Conservation (phyloP, 1,140 invertebrate genomes). For the Drosophila kepulauana region DNA sequence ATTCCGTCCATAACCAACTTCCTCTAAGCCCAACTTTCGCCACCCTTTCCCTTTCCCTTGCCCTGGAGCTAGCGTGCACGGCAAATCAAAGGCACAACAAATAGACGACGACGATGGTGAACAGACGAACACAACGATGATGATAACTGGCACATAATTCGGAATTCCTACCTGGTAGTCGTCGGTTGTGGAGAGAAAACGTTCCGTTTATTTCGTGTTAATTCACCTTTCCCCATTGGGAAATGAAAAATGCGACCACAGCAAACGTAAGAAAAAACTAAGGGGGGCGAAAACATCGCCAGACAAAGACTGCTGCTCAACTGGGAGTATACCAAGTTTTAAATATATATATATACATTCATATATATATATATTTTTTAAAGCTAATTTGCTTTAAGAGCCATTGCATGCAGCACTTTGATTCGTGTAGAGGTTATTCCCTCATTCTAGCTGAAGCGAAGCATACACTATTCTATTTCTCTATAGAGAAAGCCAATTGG, state of each 20-base stretch:
- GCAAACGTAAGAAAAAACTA: neutral
- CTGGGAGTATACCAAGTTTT: neutral
- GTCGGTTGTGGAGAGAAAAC: slow-evolving; percentile 18
- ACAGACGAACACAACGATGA: slow-evolving; percentile 36
- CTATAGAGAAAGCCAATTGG: neutral
- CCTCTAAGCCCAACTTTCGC: slow-evolving; percentile 4
- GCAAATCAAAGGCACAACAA: slow-evolving; percentile 64
- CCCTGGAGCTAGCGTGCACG: slow-evolving; percentile 58
- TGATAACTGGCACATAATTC: slow-evolving; percentile 76
- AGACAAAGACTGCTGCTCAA: slow-evolving; percentile 11
- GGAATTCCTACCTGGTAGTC: slow-evolving; percentile 43
- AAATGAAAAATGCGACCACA: slow-evolving; percentile 32
- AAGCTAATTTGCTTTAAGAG: slow-evolving; percentile 4
- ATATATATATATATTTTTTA: neutral
- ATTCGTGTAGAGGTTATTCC: neutral
- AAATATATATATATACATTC: neutral
- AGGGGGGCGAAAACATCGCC: neutral
- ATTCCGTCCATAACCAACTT: slow-evolving; percentile 11
- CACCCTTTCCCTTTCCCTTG: neutral
- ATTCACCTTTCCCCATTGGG: slow-evolving; percentile 46
- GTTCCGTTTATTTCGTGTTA: slow-evolving; percentile 48
- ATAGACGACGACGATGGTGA: slow-evolving; percentile 1
- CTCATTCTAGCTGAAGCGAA: neutral
- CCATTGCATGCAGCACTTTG: neutral
- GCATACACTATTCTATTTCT: neutral